phyloP scores from a whole-genome alignment of 2,113 vertebrate species.

The Colistium nudipinnis region DNA sequence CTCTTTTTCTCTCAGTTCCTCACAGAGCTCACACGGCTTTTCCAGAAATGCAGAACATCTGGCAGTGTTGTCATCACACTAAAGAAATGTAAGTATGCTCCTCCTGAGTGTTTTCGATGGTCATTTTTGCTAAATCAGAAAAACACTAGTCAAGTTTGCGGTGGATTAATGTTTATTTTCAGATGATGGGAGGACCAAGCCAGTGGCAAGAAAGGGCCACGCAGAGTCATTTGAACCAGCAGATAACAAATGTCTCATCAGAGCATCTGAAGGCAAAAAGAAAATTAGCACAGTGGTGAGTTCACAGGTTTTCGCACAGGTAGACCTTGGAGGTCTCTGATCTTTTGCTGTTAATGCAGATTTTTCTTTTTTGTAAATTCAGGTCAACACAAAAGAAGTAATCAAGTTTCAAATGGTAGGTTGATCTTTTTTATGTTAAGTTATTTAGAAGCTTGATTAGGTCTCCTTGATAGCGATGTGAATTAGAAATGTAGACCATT shows the following conservation, averaged over 20 bases:
- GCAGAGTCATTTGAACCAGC: slow-evolving; percentile 89
- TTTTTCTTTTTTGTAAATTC: slow-evolving; percentile 37
- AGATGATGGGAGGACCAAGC: slow-evolving; percentile 98
- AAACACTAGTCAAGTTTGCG: no score
- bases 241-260: slow-evolving; percentile 97
- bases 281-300: slow-evolving; percentile 99
- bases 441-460: background rate
- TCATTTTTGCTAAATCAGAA: background rate
- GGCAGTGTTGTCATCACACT: slow-evolving; percentile 96
- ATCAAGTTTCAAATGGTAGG: slow-evolving; percentile 99
- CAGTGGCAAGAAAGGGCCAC: slow-evolving; percentile 90
- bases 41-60: slow-evolving; percentile 93
- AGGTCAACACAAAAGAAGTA: slow-evolving; percentile 98
- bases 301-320: background rate
- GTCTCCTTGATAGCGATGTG: background rate
- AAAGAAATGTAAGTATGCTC: slow-evolving; percentile 91
- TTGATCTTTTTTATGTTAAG: slow-evolving; percentile 27
- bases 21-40: slow-evolving; percentile 95
- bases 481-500: background rate
- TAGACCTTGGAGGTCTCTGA: background rate
- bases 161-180: slow-evolving; percentile 1
- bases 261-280: slow-evolving; percentile 96
- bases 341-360: background rate
- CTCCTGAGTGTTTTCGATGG: background rate
- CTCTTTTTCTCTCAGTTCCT: slow-evolving; percentile 85